These are phyloP conservation scores for Ennomos fuscantarius DNA, from an alignment of 2,888 invertebrate species.

Conservation along the genomic window DNA sequence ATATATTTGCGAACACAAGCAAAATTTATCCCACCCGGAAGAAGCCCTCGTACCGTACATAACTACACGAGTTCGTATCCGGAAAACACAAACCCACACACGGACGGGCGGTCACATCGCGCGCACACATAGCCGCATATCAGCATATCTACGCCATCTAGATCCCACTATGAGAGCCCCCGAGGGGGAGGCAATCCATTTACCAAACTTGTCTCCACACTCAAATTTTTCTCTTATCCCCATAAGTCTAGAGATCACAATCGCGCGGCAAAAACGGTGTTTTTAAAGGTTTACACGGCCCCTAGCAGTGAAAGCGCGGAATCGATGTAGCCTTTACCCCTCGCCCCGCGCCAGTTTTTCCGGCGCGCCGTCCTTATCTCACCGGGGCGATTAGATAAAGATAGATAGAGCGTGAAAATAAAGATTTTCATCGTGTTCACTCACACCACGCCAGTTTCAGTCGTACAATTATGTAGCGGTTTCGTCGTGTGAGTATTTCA, in stretches of 20 bases:
- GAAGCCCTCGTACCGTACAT: slow-evolving; percentile 68
- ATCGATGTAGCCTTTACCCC: slow-evolving; percentile 85
- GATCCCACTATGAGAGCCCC: slow-evolving; percentile 85
- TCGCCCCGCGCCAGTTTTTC: slow-evolving; percentile 84
- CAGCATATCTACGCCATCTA: slow-evolving; percentile 85
- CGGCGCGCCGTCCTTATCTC: slow-evolving; percentile 84
- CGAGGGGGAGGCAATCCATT: slow-evolving; percentile 85
- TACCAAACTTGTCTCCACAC: slow-evolving; percentile 67
- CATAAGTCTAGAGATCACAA: slow-evolving; percentile 80
- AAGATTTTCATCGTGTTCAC: slow-evolving; percentile 86
- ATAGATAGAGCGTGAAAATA: slow-evolving; percentile 86
- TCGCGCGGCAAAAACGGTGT: slow-evolving; percentile 78
- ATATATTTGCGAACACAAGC: slow-evolving; percentile 84
- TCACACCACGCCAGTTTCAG: slow-evolving; percentile 76
- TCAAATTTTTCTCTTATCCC: slow-evolving; percentile 74
- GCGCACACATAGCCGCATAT: slow-evolving; percentile 76
- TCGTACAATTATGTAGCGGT: slow-evolving; percentile 66
- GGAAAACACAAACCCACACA: slow-evolving; percentile 74
- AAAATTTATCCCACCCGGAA: slow-evolving; percentile 82
- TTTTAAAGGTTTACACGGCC: slow-evolving; percentile 85
- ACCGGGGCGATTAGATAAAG: slow-evolving; percentile 84
- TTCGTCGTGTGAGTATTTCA: slow-evolving; percentile 65
- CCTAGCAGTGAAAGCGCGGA: slow-evolving; percentile 85
- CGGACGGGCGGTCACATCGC: slow-evolving; percentile 52
- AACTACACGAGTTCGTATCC: slow-evolving; percentile 72